A percentile compares a stretch with the other conserved stretches of the same genome.
Evolutionary conservation across 2,888 invertebrate genomes (phyloP).

Genomic region (Coremacera marginata): DNA sequence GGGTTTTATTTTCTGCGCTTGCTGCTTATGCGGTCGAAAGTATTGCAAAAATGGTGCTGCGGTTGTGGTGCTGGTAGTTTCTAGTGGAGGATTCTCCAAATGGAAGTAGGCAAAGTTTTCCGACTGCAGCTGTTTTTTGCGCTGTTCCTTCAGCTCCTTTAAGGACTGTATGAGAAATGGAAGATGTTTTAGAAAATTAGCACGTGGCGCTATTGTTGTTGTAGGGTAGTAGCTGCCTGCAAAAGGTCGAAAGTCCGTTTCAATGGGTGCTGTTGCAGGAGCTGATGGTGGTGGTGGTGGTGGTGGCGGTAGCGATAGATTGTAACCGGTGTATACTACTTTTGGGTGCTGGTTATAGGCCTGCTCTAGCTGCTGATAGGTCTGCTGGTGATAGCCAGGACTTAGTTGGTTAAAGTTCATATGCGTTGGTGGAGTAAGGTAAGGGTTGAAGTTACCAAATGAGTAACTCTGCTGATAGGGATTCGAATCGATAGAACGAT

Average conservation of each 20-base stretch:
- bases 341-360: conserved; percentile 53
- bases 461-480: conserved; percentile 53
- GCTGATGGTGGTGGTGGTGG: conserved; percentile 43
- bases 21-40: conserved; percentile 45
- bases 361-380: conserved; percentile 36
- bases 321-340: conserved; percentile 57
- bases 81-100: conserved; percentile 60
- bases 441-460: conserved; percentile 64
- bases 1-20: conserved; percentile 65
- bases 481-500: conserved; percentile 59
- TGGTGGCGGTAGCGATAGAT: conserved; percentile 59
- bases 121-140: conserved; percentile 60
- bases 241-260: conserved; percentile 60
- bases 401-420: conserved; percentile 56
- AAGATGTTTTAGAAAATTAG: conserved; percentile 51
- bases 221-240: conserved; percentile 55
- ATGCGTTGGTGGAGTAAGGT: conserved; percentile 59
- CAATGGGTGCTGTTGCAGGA: conserved; percentile 24
- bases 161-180: conserved; percentile 63
- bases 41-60: conserved; percentile 44
- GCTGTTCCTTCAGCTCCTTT: conserved; percentile 62
- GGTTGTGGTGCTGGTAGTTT: neutral
- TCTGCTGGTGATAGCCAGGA: conserved; percentile 47
- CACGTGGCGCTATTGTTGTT: conserved; percentile 49
- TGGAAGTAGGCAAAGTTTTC: conserved; percentile 69